Evolutionary conservation across 2,113 vertebrate genomes (phyloP), one percentile per base, ranked within the genome.

Genomic region (Dolichotis patagonum): DNA sequence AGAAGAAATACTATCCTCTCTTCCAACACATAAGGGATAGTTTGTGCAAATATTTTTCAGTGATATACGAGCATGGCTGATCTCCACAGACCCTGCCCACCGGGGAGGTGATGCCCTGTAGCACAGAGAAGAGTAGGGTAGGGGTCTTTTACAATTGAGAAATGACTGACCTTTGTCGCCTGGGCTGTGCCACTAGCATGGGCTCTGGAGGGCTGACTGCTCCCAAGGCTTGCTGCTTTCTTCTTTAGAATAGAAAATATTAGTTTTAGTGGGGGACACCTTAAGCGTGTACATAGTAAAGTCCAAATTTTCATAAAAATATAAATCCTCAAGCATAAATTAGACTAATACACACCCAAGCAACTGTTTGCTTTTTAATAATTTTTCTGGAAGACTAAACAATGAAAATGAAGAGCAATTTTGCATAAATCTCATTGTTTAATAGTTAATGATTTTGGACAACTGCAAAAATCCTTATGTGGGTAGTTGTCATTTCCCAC

Each of bases 181-280:
- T 26, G 7, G n/a, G 69, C n/a, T 87, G 81, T n/a, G 85, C 86
- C 88, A 26, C 49, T 54, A 88, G 85, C 46, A 7, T 84, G 54
- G 30, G 16, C 41, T 95, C 88, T 95, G 58, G 97, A 95, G 16
- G 88, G 30, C 1, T 94, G 94, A 84, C 85, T 94, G 80, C 84
- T 96, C 30, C 88, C 77, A 16, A 46, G 62, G 16, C 86, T 95
- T 62, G 92, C 26, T 88, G 90, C 22, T 80, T 95, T 98, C 73
- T 97, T 97, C 98, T 98, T 78, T 71, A 96, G 97, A 96, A 96
- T 0, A 96, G 84, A 96, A 97, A 96, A 96, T 43, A 86, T 38
- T 46, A 46, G 30, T 90, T 95, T 97, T 30, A 87, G 1, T 82
- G 82, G 3, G 20, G 10, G 52, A 63, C 3, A 86, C 3, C 14